Evolutionary conservation across 2,888 invertebrate genomes (phyloP).

Genomic region (Frankliniella intonsa): DNA sequence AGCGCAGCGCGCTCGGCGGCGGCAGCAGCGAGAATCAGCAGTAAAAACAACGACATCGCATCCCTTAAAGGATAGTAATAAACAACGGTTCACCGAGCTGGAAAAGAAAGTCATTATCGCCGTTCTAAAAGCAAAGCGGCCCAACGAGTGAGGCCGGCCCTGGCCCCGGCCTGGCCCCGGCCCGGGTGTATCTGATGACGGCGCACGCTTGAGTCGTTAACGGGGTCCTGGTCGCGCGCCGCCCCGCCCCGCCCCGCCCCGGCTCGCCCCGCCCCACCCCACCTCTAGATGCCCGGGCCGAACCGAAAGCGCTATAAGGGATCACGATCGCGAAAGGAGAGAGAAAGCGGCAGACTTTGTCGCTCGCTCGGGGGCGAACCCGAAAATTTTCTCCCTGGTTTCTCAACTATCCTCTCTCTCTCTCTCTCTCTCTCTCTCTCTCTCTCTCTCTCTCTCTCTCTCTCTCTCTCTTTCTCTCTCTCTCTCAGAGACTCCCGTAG

Average conservation of each 20-base stretch:
- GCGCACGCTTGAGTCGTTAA: neutral
- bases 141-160: neutral
- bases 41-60: neutral
- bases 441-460: too few relatives aligned
- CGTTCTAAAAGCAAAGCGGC: neutral
- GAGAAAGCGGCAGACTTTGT: too few relatives aligned
- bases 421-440: too few relatives aligned
- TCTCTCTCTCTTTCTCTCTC: too few relatives aligned
- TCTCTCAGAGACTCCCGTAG: too few relatives aligned
- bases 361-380: too few relatives aligned
- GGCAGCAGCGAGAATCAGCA: neutral
- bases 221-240: neutral
- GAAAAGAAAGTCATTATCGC: constrained; percentile 5
- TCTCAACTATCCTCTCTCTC: too few relatives aligned
- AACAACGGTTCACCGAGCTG: neutral
- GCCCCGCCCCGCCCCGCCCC: neutral
- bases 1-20: neutral
- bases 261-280: neutral
- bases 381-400: too few relatives aligned
- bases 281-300: too few relatives aligned
- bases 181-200: neutral
- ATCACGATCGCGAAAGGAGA: too few relatives aligned
- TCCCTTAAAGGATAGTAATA: neutral
- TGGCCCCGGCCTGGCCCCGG: neutral
- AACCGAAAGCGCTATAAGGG: too few relatives aligned